Conservation (phyloP, 2,888 invertebrate genomes). For the Drosophila formosana region DNA sequence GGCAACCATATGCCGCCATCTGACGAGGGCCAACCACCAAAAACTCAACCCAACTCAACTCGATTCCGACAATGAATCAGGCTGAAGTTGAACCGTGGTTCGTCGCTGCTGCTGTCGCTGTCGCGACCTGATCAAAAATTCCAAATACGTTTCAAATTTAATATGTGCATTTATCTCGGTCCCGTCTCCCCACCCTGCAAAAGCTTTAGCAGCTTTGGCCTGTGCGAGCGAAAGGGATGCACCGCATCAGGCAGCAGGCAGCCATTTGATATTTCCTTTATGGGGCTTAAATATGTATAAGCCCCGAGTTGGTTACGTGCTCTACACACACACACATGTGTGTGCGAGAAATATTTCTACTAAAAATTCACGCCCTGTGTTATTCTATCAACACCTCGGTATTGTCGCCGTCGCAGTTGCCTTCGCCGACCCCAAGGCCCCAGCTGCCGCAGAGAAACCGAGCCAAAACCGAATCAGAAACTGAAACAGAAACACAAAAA, state of each 20-base stretch:
- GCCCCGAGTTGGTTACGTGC: constrained; percentile 67
- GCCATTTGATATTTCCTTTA: constrained; percentile 72
- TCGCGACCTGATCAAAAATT: constrained; percentile 79
- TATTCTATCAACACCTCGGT: constrained; percentile 78
- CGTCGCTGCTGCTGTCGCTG: not conserved
- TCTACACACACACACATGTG: constrained; percentile 14
- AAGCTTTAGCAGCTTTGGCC: not conserved
- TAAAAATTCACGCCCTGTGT: constrained; percentile 71
- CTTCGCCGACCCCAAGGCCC: constrained; percentile 31
- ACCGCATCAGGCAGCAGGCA: constrained; percentile 37
- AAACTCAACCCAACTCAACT: not conserved
- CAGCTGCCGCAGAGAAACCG: not conserved
- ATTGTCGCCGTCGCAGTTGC: constrained; percentile 61
- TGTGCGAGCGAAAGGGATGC: constrained; percentile 46
- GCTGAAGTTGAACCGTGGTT: constrained; percentile 32
- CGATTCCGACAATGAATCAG: constrained; percentile 26
- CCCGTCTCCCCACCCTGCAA: not conserved
- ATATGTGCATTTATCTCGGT: constrained; percentile 72
- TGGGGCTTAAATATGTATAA: constrained; percentile 80
- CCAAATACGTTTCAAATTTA: constrained; percentile 82
- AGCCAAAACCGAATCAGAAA: constrained; percentile 3
- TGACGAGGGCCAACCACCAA: constrained; percentile 36
- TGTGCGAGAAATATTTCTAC: constrained; percentile 59
- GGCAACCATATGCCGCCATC: constrained; percentile 48
- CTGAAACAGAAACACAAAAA: constrained; percentile 11